phyloP scores from a whole-genome alignment of 2,888 invertebrate species.

The Sialis lutaria region DNA sequence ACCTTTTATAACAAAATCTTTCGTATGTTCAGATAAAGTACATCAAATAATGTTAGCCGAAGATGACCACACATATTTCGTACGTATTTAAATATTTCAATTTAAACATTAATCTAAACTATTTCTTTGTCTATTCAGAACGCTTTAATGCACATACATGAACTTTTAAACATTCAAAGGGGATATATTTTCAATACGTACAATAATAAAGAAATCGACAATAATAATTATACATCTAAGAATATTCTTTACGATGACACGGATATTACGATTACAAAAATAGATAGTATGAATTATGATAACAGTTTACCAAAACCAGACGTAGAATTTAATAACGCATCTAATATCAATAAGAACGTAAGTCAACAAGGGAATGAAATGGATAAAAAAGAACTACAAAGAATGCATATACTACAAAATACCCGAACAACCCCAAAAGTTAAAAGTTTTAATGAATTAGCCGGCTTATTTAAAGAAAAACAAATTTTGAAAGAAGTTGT shows the following conservation, averaged over 20 bases:
- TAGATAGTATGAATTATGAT: no score
- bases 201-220: no score
- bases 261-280: no score
- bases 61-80: constrained; percentile 2
- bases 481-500: constrained; percentile 28
- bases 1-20: not conserved
- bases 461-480: constrained; percentile 30
- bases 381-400: not conserved
- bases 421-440: constrained; percentile 10
- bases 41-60: constrained; percentile 1
- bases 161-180: no score
- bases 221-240: no score
- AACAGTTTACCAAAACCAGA: no score
- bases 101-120: not conserved
- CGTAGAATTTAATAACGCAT: no score
- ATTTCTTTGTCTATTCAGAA: not conserved
- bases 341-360: no score
- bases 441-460: constrained; percentile 26
- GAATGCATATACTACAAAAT: not conserved
- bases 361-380: not conserved
- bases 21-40: constrained; percentile 1
- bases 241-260: no score
- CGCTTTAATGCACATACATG: no score
- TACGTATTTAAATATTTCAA: not conserved
- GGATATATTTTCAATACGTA: no score